Conservation (phyloP, 2,113 vertebrate species). For the Prietella phreatophila region DNA sequence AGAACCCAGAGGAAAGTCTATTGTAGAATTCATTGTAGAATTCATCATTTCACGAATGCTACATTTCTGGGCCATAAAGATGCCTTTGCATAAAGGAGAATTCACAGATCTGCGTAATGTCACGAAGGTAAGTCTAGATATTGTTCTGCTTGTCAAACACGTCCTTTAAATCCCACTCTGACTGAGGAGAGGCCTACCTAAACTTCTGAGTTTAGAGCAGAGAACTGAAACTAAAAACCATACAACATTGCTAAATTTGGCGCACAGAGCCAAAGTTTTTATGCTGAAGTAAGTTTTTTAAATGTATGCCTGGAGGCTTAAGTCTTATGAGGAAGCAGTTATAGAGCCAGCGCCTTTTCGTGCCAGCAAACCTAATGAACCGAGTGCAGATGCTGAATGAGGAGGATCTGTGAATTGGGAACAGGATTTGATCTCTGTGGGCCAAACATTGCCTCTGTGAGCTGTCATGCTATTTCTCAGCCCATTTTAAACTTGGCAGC, state of each 20-base stretch:
- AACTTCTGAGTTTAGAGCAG: neutral
- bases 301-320: constrained; percentile 14
- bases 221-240: neutral
- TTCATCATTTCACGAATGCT: neutral
- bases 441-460: constrained; percentile 21
- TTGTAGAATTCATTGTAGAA: too few relatives aligned
- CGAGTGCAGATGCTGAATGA: constrained; percentile 19
- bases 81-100: too few relatives aligned
- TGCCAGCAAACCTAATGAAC: constrained; percentile 31
- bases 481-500: constrained; percentile 32
- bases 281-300: constrained; percentile 20
- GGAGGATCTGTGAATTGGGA: constrained; percentile 23
- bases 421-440: constrained; percentile 22
- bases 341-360: constrained; percentile 3
- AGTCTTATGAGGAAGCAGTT: constrained; percentile 1
- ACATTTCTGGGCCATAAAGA: neutral
- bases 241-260: constrained; percentile 35
- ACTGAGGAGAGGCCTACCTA: neutral
- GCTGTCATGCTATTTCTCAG: constrained; percentile 20
- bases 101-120: neutral
- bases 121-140: neutral
- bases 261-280: constrained; percentile 1
- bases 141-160: neutral
- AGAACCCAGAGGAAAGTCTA: neutral
- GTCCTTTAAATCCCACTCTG: too few relatives aligned